phyloP scores from a whole-genome alignment of 2,888 invertebrate species.

The Pyrocoelia pectoralis region DNA sequence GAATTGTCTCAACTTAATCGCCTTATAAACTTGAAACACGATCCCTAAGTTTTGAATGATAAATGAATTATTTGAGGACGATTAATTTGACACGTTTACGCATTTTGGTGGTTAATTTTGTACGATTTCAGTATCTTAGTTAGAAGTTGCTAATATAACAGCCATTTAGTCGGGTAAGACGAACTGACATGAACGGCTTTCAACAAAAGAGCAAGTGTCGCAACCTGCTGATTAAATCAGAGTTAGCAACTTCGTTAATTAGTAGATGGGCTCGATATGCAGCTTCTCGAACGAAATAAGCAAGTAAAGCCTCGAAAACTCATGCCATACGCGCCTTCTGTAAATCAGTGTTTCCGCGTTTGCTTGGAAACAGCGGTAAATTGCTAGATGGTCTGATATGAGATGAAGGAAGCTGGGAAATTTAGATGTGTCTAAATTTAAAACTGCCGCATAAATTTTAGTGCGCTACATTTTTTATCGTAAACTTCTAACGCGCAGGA shows the following conservation, averaged over 20 bases:
- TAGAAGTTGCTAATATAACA: conserved; percentile 35
- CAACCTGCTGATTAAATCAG: conserved; percentile 35
- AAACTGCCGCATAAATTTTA: conserved; percentile 27
- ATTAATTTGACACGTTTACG: conserved; percentile 6
- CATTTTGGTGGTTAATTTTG: neutral
- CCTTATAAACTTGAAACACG: conserved; percentile 3
- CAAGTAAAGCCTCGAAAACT: conserved; percentile 15
- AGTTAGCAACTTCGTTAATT: conserved; percentile 30
- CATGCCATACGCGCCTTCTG: conserved; percentile 25
- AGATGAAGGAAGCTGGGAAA: conserved; percentile 31
- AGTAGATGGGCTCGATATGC: conserved; percentile 32
- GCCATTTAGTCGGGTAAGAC: conserved; percentile 37
- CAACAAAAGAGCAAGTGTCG: conserved; percentile 30
- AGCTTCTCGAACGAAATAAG: conserved; percentile 20
- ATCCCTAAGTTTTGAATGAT: conserved; percentile 7
- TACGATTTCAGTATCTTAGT: neutral
- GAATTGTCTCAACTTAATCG: neutral
- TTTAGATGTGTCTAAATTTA: conserved; percentile 35
- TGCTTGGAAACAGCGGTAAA: conserved; percentile 33
- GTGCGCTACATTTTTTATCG: conserved; percentile 17
- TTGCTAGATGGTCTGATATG: conserved; percentile 31
- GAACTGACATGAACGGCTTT: conserved; percentile 43
- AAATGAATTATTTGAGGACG: conserved; percentile 4
- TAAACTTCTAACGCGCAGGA: conserved; percentile 7
- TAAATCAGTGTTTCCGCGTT: conserved; percentile 32